Evolutionary conservation across 2,888 invertebrate species (phyloP).

Genomic region (Drosophila koepferae): DNA sequence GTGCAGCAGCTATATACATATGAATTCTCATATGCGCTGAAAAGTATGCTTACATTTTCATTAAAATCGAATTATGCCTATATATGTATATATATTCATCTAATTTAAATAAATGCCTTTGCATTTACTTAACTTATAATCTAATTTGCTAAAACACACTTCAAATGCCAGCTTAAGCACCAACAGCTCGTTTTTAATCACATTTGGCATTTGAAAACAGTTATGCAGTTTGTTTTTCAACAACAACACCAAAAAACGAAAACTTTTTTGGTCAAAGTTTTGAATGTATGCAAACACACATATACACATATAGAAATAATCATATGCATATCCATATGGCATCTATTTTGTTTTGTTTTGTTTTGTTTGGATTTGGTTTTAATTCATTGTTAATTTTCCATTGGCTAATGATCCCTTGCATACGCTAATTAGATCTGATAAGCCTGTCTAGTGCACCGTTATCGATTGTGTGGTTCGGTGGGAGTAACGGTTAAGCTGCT

Average conservation of each 20-base stretch:
- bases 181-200: conserved; percentile 1
- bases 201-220: conserved; percentile 8
- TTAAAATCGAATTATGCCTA: background rate
- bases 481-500: conserved; percentile 25
- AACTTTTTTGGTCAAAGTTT: conserved; percentile 1
- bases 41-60: conserved; percentile 17
- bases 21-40: background rate
- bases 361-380: background rate
- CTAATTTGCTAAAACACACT: background rate
- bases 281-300: background rate
- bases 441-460: conserved; percentile 30
- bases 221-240: conserved; percentile 3
- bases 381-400: background rate
- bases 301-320: background rate
- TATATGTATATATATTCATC: background rate
- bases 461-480: conserved; percentile 44
- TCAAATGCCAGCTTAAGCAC: conserved; percentile 1
- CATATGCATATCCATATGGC: background rate
- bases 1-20: background rate
- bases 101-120: background rate
- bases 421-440: conserved; percentile 42
- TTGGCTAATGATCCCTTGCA: conserved; percentile 15
- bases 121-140: background rate
- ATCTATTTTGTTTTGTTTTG: background rate
- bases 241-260: background rate